Evolutionary conservation across 2,888 invertebrate genomes (phyloP), one percentile per base, ranked within the genome.

Genomic region (Leptinotarsa juncta): DNA sequence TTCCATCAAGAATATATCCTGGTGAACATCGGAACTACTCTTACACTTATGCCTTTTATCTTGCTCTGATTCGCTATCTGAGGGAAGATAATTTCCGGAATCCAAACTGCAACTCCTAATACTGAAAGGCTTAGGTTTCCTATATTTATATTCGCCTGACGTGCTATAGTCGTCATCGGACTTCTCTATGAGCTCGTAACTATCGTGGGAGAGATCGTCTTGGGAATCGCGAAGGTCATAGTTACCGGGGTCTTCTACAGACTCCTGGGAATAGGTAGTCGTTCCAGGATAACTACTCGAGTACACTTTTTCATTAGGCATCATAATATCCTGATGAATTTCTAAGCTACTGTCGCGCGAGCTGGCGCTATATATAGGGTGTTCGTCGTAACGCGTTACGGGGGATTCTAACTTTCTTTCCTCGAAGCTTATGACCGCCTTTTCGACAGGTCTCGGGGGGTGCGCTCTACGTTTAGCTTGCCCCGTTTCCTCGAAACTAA

Each of bases 221-320:
- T 95, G 95, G 14, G 95, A 95, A 79, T 92, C 93, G 65, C 90
- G 89, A 76, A 93, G 89, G 81, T 91, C 92, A 80, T 92, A 92
- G 74, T 91, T 89, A 18, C 91, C 91, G n/a, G 90, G 91, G 82
- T 91, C 90, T 82, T 93, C 93, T 82, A 91, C 90, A 49, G 92
- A 91, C 84, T 91, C 91, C 85, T 92, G 93, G 12, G 84, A 83
- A 84, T 92, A 93, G 50, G 90, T 90, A 73, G 93, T 91, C 70
- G 94, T 95, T 73, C 96, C 96, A 26, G 96, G 96, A 87, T 95
- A 96, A 86, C 95, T 95, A 78, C 95, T 95, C 26, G 95, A 95
- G 88, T 95, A 96, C 5, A 95, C 92, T 86, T 95, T 94, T 69
- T 92, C 91, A 81, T 93, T 90, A 1, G 91, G 90, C 70, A 91